Evolutionary conservation across 1,140 invertebrate genomes (phyloP), one percentile per base, ranked within the genome.

Genomic region (Lutraria rhynchaena): DNA sequence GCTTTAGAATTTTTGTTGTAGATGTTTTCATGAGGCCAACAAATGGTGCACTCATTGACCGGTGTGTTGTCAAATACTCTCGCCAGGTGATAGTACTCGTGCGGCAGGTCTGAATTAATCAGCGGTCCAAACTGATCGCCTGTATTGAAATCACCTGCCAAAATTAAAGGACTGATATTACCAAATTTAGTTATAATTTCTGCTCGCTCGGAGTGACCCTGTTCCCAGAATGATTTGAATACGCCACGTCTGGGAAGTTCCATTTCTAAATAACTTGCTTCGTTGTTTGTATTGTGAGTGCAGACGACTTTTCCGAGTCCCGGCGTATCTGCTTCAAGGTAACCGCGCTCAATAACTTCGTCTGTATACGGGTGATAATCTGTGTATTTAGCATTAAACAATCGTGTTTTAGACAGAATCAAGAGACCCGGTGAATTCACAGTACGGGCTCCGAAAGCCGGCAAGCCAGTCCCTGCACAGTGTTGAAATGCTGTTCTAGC

Each of bases 291-390:
- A 19, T n/a, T 46, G 51, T 76, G 73, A 15, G 73, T 76, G 41
- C 73, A 76, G 37, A 76, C 73, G 15, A 76, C 57, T 61, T 61
- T 76, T 49, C 73, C 73, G 31, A 76, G 46, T 24, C 63, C 73
- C 3, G 24, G 4, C 2, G 51, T 51, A 15, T 61, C 51, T 19
- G 73, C 73, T 63, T 76, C 73, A 19, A 76, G 31, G 37, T 76
- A 76, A 2, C 73, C 73, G 7, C 73, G 57, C 44, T 76, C 73
- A 17, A 76, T 61, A 22, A 49, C 22, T n/a, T 63, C 57, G n/a
- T 31, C 63, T 1, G 55, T 46, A 17, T 49, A 49, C 7, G 73
- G 73, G 51, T 76, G 73, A 22, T 24, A 76, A 17, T 76, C 73
- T 1, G 73, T 63, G 55, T 76, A 76, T 13, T 41, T 49, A n/a